Conservation (phyloP, 2,888 invertebrate genomes). For the Rhagium mordax region DNA sequence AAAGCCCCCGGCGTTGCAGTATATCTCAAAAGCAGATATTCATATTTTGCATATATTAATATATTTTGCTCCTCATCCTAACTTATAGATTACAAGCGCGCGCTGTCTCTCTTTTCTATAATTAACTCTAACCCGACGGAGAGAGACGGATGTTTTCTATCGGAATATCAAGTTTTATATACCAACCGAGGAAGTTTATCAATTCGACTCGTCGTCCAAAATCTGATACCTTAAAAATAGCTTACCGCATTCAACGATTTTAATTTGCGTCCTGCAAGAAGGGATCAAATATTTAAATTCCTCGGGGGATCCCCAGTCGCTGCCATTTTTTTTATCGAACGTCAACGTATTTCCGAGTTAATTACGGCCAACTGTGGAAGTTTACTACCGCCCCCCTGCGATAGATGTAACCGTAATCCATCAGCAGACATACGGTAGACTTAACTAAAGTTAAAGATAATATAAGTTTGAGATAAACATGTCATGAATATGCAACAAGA, state of each 20-base stretch:
- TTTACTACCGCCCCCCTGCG: conserved; percentile 29
- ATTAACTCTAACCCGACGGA: conserved; percentile 25
- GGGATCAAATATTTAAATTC: too few relatives aligned
- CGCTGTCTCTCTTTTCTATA: conserved; percentile 45
- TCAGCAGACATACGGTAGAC: conserved; percentile 59
- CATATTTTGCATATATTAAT: conserved; percentile 61
- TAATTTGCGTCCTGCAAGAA: too few relatives aligned
- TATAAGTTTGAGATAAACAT: conserved; percentile 69
- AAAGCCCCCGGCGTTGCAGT: conserved; percentile 40
- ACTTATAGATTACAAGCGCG: conserved; percentile 47
- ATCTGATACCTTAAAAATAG: too few relatives aligned
- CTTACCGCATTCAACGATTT: too few relatives aligned
- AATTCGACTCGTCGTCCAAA: conserved; percentile 32
- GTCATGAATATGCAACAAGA: conserved; percentile 67
- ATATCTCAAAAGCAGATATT: conserved; percentile 56
- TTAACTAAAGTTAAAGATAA: conserved; percentile 68
- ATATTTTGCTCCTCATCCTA: conserved; percentile 47
- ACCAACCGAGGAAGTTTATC: conserved; percentile 8
- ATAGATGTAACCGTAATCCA: conserved; percentile 54
- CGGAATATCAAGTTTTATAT: conserved; percentile 44
- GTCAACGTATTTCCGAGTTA: background rate
- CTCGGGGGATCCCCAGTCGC: too few relatives aligned
- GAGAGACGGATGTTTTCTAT: conserved; percentile 32
- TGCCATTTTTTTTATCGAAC: too few relatives aligned
- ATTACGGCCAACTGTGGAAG: background rate